Percentiles rank a stretch among this genome's conserved stretches.
Conservation (phyloP, 1,140 invertebrate genomes). For the Platorchestia sp. region DNA sequence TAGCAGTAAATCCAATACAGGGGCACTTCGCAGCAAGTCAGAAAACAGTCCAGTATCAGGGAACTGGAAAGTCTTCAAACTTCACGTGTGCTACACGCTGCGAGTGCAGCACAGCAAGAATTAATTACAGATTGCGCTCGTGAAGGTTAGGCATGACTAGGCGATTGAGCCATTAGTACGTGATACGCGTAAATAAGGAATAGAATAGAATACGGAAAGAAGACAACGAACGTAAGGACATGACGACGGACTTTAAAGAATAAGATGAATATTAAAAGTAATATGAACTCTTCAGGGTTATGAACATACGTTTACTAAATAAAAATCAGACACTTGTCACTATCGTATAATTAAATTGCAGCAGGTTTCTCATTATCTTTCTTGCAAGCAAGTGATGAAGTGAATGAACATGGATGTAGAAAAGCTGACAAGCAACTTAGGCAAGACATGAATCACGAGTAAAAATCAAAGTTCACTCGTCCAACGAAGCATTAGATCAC, state of each 20-base stretch:
- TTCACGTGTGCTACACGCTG: neutral
- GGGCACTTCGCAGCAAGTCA: neutral
- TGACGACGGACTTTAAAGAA: neutral
- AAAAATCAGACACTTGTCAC: too few relatives aligned
- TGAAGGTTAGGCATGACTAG: neutral
- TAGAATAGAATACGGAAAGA: neutral
- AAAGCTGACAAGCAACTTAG: neutral
- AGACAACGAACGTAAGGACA: neutral
- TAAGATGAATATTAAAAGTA: neutral
- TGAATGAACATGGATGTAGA: neutral
- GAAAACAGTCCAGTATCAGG: neutral
- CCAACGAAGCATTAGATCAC: neutral
- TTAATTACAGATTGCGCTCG: neutral
- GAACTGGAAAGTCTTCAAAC: neutral
- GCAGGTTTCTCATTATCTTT: neutral
- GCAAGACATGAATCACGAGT: neutral
- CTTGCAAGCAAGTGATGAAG: neutral
- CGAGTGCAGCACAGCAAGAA: neutral
- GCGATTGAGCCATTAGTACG: neutral
- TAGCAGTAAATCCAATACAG: neutral
- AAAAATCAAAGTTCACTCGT: conserved; percentile 8
- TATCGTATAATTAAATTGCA: too few relatives aligned
- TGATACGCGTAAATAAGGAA: neutral
- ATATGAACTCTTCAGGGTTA: neutral
- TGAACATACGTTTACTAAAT: neutral